phyloP scores from a whole-genome alignment of 2,888 invertebrate species.

The Scaptomyza caliginosa region DNA sequence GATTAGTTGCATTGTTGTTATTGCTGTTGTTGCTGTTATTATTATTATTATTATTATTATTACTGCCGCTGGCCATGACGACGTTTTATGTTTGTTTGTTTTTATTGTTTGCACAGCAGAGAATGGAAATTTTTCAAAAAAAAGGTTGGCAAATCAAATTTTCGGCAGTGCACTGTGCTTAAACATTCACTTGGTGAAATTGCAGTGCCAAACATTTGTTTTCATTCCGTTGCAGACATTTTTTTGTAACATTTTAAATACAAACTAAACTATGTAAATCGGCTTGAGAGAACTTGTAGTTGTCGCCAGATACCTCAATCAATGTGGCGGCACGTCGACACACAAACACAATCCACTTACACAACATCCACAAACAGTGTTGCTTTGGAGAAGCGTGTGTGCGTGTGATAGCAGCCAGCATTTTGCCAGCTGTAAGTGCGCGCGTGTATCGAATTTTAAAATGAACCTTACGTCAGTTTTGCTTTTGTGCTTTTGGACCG shows the following conservation, averaged over 20 bases:
- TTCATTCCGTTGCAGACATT: conserved; percentile 20
- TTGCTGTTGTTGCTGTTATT: conserved; percentile 42
- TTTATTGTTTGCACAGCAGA: conserved; percentile 33
- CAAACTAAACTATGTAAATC: conserved; percentile 7
- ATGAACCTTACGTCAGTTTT: conserved; percentile 53
- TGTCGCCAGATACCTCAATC: neutral
- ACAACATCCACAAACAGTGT: conserved; percentile 24
- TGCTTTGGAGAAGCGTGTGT: conserved; percentile 16
- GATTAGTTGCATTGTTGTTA: conserved; percentile 70
- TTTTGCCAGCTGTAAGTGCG: conserved; percentile 9
- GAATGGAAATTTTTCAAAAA: conserved; percentile 16
- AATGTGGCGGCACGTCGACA: conserved; percentile 43
- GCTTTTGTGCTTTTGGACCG: conserved; percentile 41
- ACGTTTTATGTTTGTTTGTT: conserved; percentile 27
- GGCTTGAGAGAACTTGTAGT: conserved; percentile 11
- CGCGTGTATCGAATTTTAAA: conserved; percentile 67
- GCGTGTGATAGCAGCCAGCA: conserved; percentile 24
- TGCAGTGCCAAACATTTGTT: conserved; percentile 16
- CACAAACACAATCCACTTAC: conserved; percentile 5
- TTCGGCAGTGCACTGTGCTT: neutral
- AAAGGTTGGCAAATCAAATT: neutral
- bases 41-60: conserved; percentile 41
- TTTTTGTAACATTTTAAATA: conserved; percentile 18
- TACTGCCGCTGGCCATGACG: conserved; percentile 58
- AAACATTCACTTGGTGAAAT: conserved; percentile 6